Conservation (phyloP, 1,140 invertebrate species). For the Aphaenogaster rudis region DNA sequence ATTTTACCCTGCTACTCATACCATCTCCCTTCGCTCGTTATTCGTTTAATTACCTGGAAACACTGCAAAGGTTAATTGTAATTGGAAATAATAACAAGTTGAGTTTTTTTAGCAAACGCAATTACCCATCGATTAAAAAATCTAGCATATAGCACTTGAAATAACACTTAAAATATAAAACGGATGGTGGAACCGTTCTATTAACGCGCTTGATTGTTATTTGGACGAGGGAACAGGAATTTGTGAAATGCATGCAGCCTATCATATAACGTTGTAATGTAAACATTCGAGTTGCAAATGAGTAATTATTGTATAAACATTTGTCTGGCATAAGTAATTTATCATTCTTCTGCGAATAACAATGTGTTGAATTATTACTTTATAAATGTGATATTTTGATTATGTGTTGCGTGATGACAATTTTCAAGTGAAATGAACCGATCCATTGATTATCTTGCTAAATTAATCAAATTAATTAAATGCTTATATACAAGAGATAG, state of each 20-base stretch:
- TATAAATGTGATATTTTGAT: slow-evolving; percentile 34
- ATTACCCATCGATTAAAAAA: slow-evolving; percentile 61
- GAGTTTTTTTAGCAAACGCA: slow-evolving; percentile 67
- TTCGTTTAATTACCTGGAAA: slow-evolving; percentile 79
- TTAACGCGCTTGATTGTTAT: slow-evolving; percentile 24
- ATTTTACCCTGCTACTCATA: slow-evolving; percentile 68
- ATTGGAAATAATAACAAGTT: slow-evolving; percentile 79
- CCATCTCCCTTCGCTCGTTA: slow-evolving; percentile 57
- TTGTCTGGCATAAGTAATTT: slow-evolving; percentile 22
- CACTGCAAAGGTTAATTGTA: slow-evolving; percentile 80
- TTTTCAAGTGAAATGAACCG: slow-evolving; percentile 40
- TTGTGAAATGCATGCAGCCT: slow-evolving; percentile 3
- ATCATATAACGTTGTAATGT: slow-evolving; percentile 3
- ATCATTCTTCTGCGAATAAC: slow-evolving; percentile 19
- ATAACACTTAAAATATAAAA: slow-evolving; percentile 44
- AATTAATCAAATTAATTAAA: slow-evolving; percentile 29
- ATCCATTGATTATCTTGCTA: slow-evolving; percentile 25
- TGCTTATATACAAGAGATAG: neutral
- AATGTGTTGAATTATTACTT: slow-evolving; percentile 37
- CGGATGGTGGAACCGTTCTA: neutral
- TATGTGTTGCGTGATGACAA: slow-evolving; percentile 25
- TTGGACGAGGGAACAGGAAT: slow-evolving; percentile 5
- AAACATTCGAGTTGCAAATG: slow-evolving; percentile 36
- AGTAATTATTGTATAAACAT: slow-evolving; percentile 40
- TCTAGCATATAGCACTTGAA: slow-evolving; percentile 15